These are phyloP conservation scores for Drosophila arizonae DNA, from an alignment of 1,140 invertebrate species.

Conservation along the genomic window DNA sequence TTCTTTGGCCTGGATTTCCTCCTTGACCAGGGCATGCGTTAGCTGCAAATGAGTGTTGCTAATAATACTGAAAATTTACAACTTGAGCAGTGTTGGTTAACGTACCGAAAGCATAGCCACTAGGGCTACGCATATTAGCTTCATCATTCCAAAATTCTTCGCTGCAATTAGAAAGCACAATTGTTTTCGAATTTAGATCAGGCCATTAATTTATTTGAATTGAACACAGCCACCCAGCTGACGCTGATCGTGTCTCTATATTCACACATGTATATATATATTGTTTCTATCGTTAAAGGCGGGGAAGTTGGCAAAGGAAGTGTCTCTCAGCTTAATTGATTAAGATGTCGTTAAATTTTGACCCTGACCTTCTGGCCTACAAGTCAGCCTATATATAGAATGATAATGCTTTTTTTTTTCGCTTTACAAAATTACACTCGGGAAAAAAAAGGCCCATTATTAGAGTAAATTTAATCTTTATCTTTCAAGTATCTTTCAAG, in stretches of 20 bases:
- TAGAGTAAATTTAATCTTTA: too few species aligned
- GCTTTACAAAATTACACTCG: too few species aligned
- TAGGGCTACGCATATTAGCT: slow-evolving; percentile 57
- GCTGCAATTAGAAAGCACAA: slow-evolving; percentile 43
- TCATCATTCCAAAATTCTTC: slow-evolving; percentile 59
- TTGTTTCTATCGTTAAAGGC: neutral
- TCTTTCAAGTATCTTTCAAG: too few species aligned
- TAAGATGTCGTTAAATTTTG: slow-evolving; percentile 18
- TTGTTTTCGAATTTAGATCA: slow-evolving; percentile 52
- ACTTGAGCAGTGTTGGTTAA: slow-evolving; percentile 5
- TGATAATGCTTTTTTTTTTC: neutral
- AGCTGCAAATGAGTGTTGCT: slow-evolving; percentile 34
- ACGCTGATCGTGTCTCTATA: slow-evolving; percentile 30
- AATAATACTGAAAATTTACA: neutral
- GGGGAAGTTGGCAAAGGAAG: neutral
- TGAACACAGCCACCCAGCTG: slow-evolving; percentile 20
- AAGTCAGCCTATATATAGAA: neutral
- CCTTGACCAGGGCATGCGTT: slow-evolving; percentile 71
- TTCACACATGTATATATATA: neutral
- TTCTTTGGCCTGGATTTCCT: slow-evolving; percentile 85
- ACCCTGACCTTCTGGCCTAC: slow-evolving; percentile 11
- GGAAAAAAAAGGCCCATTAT: too few species aligned
- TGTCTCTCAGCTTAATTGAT: slow-evolving; percentile 47
- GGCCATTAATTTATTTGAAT: slow-evolving; percentile 17
- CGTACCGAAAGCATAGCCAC: slow-evolving; percentile 71